These are phyloP conservation scores for Lota lota DNA, from an alignment of 2,113 vertebrate genomes.

Conservation along the genomic window DNA sequence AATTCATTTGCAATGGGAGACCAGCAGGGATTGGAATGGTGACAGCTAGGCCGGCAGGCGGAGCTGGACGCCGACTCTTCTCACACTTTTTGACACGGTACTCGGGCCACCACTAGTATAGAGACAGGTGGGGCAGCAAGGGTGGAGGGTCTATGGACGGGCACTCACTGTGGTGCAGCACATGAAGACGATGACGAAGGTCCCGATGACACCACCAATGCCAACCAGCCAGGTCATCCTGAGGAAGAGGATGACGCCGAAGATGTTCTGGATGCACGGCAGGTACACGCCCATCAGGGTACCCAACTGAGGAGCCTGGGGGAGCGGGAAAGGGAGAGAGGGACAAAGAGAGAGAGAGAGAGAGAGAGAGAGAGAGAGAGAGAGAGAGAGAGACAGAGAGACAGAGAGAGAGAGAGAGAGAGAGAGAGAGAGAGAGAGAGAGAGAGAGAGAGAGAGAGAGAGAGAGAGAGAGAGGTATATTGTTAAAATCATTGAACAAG, in stretches of 20 bases:
- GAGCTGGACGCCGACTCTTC: too few species aligned
- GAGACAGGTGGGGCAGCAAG: too few species aligned
- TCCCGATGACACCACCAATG: slow-evolving; percentile 90
- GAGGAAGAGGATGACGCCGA: slow-evolving; percentile 97
- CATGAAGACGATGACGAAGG: slow-evolving; percentile 93
- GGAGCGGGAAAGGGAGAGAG: background rate
- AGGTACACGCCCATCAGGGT: slow-evolving; percentile 98
- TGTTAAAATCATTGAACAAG: too few species aligned
- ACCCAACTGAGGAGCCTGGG: slow-evolving; percentile 90
- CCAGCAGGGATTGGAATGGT: too few species aligned
- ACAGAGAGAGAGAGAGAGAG: background rate
- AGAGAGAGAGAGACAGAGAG: background rate
- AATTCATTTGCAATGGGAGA: too few species aligned
- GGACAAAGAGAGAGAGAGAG: background rate
- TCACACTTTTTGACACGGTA: too few species aligned
- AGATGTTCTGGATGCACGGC: slow-evolving; percentile 98
- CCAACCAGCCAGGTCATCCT: slow-evolving; percentile 98
- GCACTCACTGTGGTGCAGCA: slow-evolving; percentile 96
- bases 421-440: background rate
- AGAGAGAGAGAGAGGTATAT: background rate
- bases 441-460: background rate
- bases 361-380: background rate
- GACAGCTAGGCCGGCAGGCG: too few species aligned
- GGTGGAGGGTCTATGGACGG: background rate
- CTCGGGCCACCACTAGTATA: too few species aligned